These are phyloP conservation scores for Notarius quadriscutis DNA, from an alignment of 2,113 vertebrate genomes.

Conservation along the genomic window DNA sequence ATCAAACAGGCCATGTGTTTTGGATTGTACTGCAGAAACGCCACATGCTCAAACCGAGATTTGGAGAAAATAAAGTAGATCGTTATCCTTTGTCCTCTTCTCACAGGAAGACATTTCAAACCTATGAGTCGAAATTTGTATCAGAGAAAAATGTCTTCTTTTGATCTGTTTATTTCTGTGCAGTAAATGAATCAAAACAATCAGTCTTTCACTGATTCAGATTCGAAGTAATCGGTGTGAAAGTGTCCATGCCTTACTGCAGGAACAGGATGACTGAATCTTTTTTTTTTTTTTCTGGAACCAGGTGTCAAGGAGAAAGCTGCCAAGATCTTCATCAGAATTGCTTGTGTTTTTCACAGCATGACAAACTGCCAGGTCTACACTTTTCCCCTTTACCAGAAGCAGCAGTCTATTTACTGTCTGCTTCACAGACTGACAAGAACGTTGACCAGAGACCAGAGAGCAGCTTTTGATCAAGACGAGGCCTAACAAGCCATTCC, in stretches of 20 bases:
- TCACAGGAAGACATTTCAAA: neutral
- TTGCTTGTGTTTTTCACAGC: constrained; percentile 53
- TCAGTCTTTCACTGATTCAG: neutral
- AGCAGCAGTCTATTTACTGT: constrained; percentile 89
- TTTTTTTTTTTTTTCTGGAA: neutral
- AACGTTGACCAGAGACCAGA: constrained; percentile 91
- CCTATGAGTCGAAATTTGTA: neutral
- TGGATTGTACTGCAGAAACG: neutral
- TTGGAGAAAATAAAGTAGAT: neutral
- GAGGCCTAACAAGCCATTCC: constrained; percentile 97
- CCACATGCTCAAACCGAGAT: neutral
- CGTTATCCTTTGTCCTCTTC: neutral
- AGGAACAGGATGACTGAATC: neutral
- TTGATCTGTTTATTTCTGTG: neutral
- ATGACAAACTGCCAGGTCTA: constrained; percentile 90
- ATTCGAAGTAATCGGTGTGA: neutral
- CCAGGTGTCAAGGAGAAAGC: neutral
- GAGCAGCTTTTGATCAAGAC: constrained; percentile 91
- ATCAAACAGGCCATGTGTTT: neutral
- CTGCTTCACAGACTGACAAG: constrained; percentile 90
- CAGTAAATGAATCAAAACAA: neutral
- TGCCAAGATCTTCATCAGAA: neutral
- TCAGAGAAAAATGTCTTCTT: neutral
- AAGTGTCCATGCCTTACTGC: neutral
- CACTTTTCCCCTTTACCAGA: constrained; percentile 37